A percentile compares a stretch with the other conserved stretches of the same genome.
Conservation (phyloP, 2,797 vertebrate genomes). For the Lerista edwardsae region DNA sequence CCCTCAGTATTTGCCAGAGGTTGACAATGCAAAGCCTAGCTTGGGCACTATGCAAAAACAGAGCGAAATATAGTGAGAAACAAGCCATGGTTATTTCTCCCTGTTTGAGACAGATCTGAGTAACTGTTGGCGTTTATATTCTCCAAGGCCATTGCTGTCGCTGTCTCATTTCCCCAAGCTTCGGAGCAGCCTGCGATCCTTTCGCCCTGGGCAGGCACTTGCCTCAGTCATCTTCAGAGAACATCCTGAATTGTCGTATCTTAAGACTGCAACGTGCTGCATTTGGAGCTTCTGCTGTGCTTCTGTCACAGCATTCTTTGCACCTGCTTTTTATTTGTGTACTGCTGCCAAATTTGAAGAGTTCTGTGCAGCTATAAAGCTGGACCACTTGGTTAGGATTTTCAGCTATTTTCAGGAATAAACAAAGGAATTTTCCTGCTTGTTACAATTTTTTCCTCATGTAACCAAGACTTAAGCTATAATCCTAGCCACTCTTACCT, state of each 20-base stretch:
- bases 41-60: not conserved
- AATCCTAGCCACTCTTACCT: no score
- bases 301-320: not conserved
- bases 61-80: not conserved
- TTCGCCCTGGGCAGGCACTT: not conserved
- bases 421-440: no score
- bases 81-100: not conserved
- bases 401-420: no score
- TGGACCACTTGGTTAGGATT: no score
- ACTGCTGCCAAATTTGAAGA: not conserved
- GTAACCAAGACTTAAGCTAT: no score
- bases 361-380: not conserved
- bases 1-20: no score
- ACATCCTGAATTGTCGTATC: not conserved
- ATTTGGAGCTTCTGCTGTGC: not conserved
- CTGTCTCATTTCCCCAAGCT: not conserved
- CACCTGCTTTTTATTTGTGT: no score
- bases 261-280: no score
- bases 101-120: not conserved
- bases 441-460: no score
- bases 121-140: not conserved
- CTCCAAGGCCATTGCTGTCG: no score
- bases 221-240: not conserved
- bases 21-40: not conserved
- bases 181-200: not conserved